A percentile compares a stretch with the other conserved stretches of the same genome.
These are phyloP conservation scores for Pelodiscus sinensis DNA, from an alignment of 2,113 vertebrate species.

Conservation along the genomic window DNA sequence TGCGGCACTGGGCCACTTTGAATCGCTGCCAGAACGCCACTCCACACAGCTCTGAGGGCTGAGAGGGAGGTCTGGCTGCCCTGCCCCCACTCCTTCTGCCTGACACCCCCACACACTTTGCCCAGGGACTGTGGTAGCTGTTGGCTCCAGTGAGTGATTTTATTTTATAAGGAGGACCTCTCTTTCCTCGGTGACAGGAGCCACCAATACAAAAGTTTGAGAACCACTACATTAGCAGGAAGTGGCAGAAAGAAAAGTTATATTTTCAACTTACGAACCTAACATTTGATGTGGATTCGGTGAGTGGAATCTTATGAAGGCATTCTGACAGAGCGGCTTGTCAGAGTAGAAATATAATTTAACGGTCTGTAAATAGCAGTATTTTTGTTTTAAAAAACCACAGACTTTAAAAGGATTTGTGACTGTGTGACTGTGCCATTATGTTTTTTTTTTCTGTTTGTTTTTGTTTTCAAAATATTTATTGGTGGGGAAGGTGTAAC, in stretches of 20 bases:
- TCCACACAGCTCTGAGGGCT: no score
- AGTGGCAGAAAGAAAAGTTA: not conserved
- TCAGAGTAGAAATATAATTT: not conserved
- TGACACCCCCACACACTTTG: no score
- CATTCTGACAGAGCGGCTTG: accelerated
- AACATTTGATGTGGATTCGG: accelerated
- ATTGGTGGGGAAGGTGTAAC: accelerated
- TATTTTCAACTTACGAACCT: not conserved
- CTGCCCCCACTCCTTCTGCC: no score
- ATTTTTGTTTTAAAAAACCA: not conserved
- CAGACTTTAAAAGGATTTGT: not conserved
- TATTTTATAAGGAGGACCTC: no score
- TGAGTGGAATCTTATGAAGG: accelerated
- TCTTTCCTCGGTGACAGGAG: no score
- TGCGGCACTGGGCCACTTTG: no score
- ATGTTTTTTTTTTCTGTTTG: not conserved
- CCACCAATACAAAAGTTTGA: no score
- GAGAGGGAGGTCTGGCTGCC: no score
- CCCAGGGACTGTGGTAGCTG: no score
- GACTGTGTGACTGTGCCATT: not conserved
- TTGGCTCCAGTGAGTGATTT: no score
- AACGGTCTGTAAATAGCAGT: not conserved
- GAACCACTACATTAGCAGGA: accelerated
- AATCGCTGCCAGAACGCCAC: no score
- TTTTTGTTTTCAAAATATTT: not conserved